Base-by-base conservation (phyloP, 2,113 vertebrate genomes). In the Pachycephala philippinensis region DNA sequence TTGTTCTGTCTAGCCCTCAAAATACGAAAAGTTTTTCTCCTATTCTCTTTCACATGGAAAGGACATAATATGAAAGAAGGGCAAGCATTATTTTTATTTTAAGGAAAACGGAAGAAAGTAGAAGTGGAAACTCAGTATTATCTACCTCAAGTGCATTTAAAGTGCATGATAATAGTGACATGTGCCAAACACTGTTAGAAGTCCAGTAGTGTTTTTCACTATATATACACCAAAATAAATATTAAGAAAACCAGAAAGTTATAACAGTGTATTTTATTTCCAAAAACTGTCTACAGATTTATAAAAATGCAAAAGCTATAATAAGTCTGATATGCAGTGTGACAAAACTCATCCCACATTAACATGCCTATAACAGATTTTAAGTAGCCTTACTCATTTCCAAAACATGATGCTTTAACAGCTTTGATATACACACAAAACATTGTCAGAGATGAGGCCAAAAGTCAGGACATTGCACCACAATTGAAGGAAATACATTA, bases 401-500 rank as follows among this genome's bases (percentile, higher is more conserved):
- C 61, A 89, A 64, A 89, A 60, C 53, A 69, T 11, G 28, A 42
- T 49, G 14, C 77, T 91, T 91, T 81, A 60, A 71, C 19, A 47
- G 69, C 69, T 84, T 89, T 75, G 45, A 82, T 64, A 78, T 30
- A 89, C 6, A 74, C 50, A 89, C 40, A 72, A 81, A 89, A 45
- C 40, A 35, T 72, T 91, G 68, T 89, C n/a, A 84, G n/a, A 94
- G 77, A 87, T 42, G 89, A 93, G 94, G 91, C 69, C 53, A 96
- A 68, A 92, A 97, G 94, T 94, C 95, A 96, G 87, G 89, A 94
- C 81, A 85, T 11, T 68, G 74, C 57, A 84, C 87, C 93, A 96
- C 93, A 97, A 94, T 92, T 95, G 95, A 94, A 96, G 95, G 93
- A 97, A 97, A 95, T 77, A 68, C 68, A 68, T 80, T 92, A 93